Percentiles rank a stretch among this genome's conserved stretches.
Conservation (phyloP, 2,113 vertebrate genomes). For the Pantherophis guttatus region DNA sequence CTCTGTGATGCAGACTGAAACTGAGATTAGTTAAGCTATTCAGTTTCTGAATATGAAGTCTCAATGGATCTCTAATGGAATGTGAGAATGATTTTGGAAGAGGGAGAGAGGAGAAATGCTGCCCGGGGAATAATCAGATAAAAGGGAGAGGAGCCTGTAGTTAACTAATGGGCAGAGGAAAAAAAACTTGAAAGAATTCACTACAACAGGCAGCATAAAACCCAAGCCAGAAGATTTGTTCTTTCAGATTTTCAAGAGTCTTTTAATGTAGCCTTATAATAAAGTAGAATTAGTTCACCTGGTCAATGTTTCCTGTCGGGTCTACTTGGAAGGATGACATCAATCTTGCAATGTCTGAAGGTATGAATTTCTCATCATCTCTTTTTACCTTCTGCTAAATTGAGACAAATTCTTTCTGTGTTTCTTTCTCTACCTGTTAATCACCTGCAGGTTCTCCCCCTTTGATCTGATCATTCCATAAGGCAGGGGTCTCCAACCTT, state of each 20-base stretch:
- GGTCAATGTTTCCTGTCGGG: background rate
- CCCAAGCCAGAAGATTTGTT: background rate
- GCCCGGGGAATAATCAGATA: background rate
- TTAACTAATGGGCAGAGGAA: background rate
- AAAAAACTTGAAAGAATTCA: background rate
- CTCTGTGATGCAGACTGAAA: background rate
- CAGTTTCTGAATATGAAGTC: background rate
- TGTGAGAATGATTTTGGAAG: background rate
- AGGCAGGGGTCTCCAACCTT: too few relatives aligned
- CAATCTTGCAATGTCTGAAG: background rate
- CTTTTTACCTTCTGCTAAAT: background rate
- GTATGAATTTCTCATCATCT: background rate
- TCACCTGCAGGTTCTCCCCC: background rate
- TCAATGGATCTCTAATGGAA: background rate
- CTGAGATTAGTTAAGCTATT: background rate
- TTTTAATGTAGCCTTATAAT: background rate
- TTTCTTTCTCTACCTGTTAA: background rate
- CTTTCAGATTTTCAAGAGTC: background rate
- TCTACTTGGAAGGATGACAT: background rate
- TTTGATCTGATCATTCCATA: background rate
- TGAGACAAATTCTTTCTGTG: background rate
- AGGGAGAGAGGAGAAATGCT: background rate
- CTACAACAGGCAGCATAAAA: background rate
- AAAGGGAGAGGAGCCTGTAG: background rate
- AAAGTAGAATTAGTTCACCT: background rate